Conservation (phyloP, 2,888 invertebrate genomes). For the Torymus aiolomorphi region DNA sequence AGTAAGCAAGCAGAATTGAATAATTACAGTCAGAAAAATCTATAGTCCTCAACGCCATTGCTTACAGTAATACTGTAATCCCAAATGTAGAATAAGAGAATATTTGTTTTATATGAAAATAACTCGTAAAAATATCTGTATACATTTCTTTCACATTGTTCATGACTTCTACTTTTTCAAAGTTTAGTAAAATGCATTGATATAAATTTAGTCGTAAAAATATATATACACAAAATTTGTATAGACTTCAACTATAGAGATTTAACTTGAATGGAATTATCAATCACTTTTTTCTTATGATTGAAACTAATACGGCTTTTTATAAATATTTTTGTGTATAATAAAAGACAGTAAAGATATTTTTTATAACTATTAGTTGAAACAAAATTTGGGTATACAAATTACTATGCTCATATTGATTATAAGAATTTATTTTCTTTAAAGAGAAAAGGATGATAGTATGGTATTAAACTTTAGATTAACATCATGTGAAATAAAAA, state of each 20-base stretch:
- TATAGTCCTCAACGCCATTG: constrained; percentile 35
- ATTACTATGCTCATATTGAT: constrained; percentile 9
- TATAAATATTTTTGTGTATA: neutral
- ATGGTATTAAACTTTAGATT: constrained; percentile 17
- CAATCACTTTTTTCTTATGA: constrained; percentile 15
- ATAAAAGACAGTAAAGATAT: neutral
- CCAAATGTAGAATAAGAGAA: constrained; percentile 55
- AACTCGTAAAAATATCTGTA: constrained; percentile 60
- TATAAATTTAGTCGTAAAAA: constrained; percentile 17
- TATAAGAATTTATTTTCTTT: neutral
- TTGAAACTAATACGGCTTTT: neutral
- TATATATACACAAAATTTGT: constrained; percentile 11
- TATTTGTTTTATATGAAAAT: constrained; percentile 55
- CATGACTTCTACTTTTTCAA: constrained; percentile 29
- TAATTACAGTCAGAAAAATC: constrained; percentile 21
- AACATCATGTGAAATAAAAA: constrained; percentile 12
- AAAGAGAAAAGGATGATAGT: neutral
- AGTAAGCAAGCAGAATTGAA: neutral
- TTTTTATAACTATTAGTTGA: constrained; percentile 32
- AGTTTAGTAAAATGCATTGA: neutral
- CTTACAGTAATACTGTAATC: constrained; percentile 45
- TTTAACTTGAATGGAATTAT: constrained; percentile 1
- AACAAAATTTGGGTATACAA: constrained; percentile 12
- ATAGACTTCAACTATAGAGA: neutral
- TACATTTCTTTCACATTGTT: constrained; percentile 69